Evolutionary conservation across 1,140 invertebrate species (phyloP), one percentile per base, ranked within the genome.

Genomic region (Dendroctonus ponderosae): DNA sequence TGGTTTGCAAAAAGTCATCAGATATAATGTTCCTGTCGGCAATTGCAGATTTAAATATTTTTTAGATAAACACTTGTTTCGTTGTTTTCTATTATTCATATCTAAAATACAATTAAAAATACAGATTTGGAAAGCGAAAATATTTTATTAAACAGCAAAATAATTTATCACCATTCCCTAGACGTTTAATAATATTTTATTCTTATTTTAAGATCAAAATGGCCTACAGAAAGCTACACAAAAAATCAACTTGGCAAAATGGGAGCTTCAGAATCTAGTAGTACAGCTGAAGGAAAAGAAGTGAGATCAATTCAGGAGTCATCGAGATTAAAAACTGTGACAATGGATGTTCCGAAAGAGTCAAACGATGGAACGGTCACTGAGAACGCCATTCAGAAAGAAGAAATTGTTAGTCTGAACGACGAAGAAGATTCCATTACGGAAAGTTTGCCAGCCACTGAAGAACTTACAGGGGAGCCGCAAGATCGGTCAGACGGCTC

Each of bases 401-500:
- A 67, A n/a, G 56, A 67, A 41, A 12, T 58, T 12, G 62, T 12
- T 5, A 64, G 8, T 43, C 53, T 66, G 48, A 62, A 70, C 41
- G 71, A 76, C 44, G 76, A 72, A 7, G 78, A 79, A 67, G 78
- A 79, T 70, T 79, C 78, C 5, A 74, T 76, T 2, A 79, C 78
- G 7, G 78, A 79, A 69, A 78, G 77, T 71, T 65, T 79, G 8
- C 76, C 76, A 9, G 60, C 75, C 11, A 52, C 71, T 6, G 76
- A 77, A 59, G 75, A 74, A 66, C 37, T 71, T 7, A 71, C 57
- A 2, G 76, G 78, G 65, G 77, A 79, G 69, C 74, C 73, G 5
- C 78, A 79, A 57, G 78, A 79, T 60, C 79, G 89, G 61, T 90
- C 88, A 6, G 90, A 92, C 75, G 89, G 89, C 5, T 92, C 90